Evolutionary conservation across 2,888 invertebrate species (phyloP).

Genomic region (Corbicula japonica): DNA sequence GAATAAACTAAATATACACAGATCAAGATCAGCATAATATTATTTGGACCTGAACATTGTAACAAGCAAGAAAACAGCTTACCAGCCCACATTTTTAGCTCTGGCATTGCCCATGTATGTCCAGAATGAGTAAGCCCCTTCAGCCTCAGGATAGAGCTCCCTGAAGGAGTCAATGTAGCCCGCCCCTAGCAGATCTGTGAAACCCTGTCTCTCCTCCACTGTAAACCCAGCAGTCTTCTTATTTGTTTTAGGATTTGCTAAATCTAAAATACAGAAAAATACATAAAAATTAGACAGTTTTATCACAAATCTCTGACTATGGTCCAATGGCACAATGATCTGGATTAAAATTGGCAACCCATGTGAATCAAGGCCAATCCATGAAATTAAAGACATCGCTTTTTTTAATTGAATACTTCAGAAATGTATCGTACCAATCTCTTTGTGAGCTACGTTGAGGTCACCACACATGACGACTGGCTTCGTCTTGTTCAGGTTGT

Average conservation of each 20-base stretch:
- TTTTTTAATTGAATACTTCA: background rate
- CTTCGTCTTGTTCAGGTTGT: slow-evolving; percentile 94
- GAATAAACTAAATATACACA: background rate
- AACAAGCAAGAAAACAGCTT: slow-evolving; percentile 78
- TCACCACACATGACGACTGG: slow-evolving; percentile 98
- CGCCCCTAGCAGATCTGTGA: slow-evolving; percentile 93
- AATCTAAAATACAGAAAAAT: too few species aligned
- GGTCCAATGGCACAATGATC: background rate
- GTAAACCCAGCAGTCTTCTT: slow-evolving; percentile 97
- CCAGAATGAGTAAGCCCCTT: slow-evolving; percentile 97
- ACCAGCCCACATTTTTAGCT: slow-evolving; percentile 98
- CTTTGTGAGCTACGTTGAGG: slow-evolving; percentile 98
- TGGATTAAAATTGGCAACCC: background rate
- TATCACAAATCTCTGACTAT: too few species aligned
- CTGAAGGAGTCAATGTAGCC: slow-evolving; percentile 97
- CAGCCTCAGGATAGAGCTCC: slow-evolving; percentile 93
- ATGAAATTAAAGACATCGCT: background rate
- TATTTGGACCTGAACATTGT: too few species aligned
- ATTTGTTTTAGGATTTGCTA: slow-evolving; percentile 97
- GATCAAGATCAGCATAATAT: background rate
- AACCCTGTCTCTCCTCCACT: slow-evolving; percentile 95
- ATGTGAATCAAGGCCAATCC: background rate
- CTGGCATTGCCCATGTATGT: slow-evolving; percentile 96
- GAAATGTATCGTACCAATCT: slow-evolving; percentile 91
- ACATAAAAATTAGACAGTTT: too few species aligned